Base-by-base conservation (phyloP, 2,888 invertebrate species). In the Hymenopus coronatus region DNA sequence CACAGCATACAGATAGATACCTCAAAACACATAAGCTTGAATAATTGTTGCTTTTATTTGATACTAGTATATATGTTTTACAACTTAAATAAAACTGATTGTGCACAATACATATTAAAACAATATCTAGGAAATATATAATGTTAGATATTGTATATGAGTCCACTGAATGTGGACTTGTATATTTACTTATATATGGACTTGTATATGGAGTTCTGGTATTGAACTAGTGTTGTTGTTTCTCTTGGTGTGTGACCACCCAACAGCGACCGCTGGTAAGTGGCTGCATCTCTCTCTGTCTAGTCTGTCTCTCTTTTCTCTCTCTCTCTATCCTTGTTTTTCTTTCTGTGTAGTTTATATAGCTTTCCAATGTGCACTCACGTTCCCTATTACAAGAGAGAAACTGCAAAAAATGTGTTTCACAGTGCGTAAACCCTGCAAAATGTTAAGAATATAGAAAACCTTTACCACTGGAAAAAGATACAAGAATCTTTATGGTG, bases 221-320 rank as follows among this genome's bases (percentile, higher is more conserved):
- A 87, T 87, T 87, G 87, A 87, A 87, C 54, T 70, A 70, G 40
- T 33, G n/a, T 82, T 87, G 87, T 87, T 87, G 87, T 87, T 87
- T 87, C 87, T 87, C 82, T 87, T 70, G 54, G 54, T 70, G 54
- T 70, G 54, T 70, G 54, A 70, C 54, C 54, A 70, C 87, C 87
- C 87, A 27, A 87, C 87, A 87, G 87, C 82, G 87, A 87, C 14
- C 82, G 87, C 82, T 87, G 87, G 87, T 87, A 87, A 87, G 87
- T 87, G 82, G 33, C 87, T 87, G 33, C n/a, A 30, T 82, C 82
- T 87, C 54, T 70, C 54, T 87, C 30, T 87, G 33, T 33, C 82
- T 33, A 82, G 28, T 87, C n/a, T 70, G 8, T 86, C 30, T 81
- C 25, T 81, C 20, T 20, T 25, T 70, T 70, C 25, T 70, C 54